Conservation (phyloP, 2,888 invertebrate species). For the Rhabditoides inermis region DNA sequence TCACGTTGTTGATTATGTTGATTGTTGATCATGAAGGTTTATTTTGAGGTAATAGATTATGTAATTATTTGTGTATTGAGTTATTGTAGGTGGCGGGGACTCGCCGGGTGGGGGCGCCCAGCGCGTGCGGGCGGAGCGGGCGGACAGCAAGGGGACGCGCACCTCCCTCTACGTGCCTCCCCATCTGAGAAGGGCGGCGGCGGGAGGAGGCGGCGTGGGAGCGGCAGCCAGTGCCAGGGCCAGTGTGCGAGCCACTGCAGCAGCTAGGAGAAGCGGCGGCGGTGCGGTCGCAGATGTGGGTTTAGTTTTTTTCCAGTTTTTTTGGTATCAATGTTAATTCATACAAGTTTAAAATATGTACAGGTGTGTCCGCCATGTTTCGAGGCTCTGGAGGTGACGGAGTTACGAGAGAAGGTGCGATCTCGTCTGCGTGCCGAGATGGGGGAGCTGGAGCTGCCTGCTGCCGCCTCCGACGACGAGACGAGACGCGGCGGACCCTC, state of each 20-base stretch:
- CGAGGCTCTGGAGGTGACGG: slow-evolving; percentile 10
- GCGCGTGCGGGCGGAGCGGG: too few species aligned
- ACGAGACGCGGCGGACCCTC: too few species aligned
- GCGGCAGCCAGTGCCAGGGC: not conserved
- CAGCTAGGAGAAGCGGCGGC: not conserved
- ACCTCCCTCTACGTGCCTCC: slow-evolving; percentile 26
- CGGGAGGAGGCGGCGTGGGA: not conserved
- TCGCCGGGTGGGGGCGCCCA: too few species aligned
- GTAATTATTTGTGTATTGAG: too few species aligned
- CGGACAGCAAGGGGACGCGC: too few species aligned
- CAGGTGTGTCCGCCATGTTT: slow-evolving; percentile 6
- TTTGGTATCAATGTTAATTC: too few species aligned
- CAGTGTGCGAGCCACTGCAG: not conserved
- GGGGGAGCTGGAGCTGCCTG: slow-evolving; percentile 3
- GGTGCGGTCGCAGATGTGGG: not conserved
- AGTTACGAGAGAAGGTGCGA: slow-evolving; percentile 12
- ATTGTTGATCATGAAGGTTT: not conserved
- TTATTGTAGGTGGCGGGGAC: too few species aligned
- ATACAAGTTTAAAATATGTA: too few species aligned
- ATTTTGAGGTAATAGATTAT: not conserved
- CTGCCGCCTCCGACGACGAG: not conserved
- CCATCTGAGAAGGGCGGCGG: slow-evolving; percentile 12
- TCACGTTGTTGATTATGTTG: not conserved
- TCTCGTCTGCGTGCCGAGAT: slow-evolving; percentile 1
- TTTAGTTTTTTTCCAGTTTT: too few species aligned